Evolutionary conservation across 2,888 invertebrate species (phyloP).

Genomic region (Athalia cordata): DNA sequence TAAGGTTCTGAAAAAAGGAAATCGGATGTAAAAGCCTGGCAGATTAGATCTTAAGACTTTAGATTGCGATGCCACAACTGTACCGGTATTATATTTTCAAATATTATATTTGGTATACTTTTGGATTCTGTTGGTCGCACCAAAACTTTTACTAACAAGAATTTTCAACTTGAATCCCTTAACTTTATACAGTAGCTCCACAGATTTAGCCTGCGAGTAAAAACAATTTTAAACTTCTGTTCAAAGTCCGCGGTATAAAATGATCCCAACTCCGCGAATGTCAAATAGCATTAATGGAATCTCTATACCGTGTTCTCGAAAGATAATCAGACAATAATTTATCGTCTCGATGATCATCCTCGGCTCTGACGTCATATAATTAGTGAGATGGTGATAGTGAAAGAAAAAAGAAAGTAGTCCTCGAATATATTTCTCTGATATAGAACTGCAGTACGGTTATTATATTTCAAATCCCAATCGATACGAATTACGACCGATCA

Average conservation of each 20-base stretch:
- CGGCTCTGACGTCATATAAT: no score
- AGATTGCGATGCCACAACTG: conserved; percentile 1
- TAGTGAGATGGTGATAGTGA: no score
- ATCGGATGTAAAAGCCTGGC: no score
- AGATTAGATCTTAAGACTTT: no score
- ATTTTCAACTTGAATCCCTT: conserved; percentile 33
- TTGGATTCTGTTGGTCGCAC: conserved; percentile 20
- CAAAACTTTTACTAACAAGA: conserved; percentile 31
- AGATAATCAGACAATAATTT: neutral
- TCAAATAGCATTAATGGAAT: neutral
- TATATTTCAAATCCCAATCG: neutral
- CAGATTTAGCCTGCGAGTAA: conserved; percentile 2
- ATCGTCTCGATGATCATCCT: no score
- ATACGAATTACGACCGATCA: neutral
- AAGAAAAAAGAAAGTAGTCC: no score
- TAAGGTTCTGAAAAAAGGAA: no score
- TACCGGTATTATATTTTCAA: no score
- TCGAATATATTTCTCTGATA: no score
- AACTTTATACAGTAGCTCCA: conserved; percentile 10
- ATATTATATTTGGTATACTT: neutral
- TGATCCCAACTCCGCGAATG: neutral
- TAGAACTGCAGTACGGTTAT: no score
- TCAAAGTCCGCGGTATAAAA: neutral
- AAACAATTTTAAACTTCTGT: conserved; percentile 19
- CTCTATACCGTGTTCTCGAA: neutral